Base-by-base conservation (phyloP, 2,113 vertebrate species). In the Murina feae region DNA sequence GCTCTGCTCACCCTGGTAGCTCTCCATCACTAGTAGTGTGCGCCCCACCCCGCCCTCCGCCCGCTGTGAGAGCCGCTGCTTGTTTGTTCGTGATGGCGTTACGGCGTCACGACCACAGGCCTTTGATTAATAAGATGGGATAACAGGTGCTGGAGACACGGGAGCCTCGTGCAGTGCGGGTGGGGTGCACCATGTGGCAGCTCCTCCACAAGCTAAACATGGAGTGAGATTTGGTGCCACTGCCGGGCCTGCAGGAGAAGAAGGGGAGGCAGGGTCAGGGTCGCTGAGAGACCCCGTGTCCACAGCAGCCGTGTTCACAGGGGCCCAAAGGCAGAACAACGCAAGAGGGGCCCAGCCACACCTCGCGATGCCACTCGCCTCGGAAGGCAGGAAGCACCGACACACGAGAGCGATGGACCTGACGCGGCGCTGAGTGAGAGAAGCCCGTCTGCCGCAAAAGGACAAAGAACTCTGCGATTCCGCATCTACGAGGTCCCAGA, bases 251-350 rank as follows among this genome's bases (percentile, higher is more conserved):
- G 39, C 1, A 18, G n/a, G n/a, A n/a, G n/a, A 28, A 25, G 35
- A 30, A 28, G 9, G 0, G 39, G 68, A 28, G 49, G 69, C n/a
- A 0, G n/a, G 49, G 16, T 5, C n/a, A 0, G n/a, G 49, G 16
- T 5, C 37, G 17, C 14, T 3, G 4, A 37, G 37, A 78, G 87
- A 14, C 0, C n/a, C 16, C 1, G 0, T 2, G 9, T 6, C 23
- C 82, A 2, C 0, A 3, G 51, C n/a, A n/a, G 47, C 16, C 0
- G 1, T 0, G 0, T 3, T 51, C 6, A 2, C 8, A 23, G 2
- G 0, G 9, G 32, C 14, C 53, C 2, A 4, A 11, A 30, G 11
- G 30, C 39, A 42, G 60, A 25, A 39, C 28, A 9, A 32, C 1
- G n/a, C 10, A 7, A 3, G 71, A 1, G 5, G 13, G 39, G 58